Percentiles rank a stretch among this genome's conserved stretches.
phyloP scores from a whole-genome alignment of 2,888 invertebrate genomes.

The Caradrina clavipalpis region DNA sequence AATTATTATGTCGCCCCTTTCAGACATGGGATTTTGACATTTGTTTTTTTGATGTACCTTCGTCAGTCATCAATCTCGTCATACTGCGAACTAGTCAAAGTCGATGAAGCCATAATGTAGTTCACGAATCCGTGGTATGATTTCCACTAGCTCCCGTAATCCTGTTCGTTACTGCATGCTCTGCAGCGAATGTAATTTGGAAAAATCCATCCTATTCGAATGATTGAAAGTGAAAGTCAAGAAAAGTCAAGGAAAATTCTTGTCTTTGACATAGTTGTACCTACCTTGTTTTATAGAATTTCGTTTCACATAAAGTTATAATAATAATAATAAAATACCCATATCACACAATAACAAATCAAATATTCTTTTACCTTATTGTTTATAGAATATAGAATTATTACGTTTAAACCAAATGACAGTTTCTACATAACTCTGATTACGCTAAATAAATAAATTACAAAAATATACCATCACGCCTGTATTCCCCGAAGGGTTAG shows the following conservation, averaged over 20 bases:
- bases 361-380: too few relatives aligned
- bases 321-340: too few relatives aligned
- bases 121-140: conserved; percentile 6
- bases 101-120: conserved; percentile 28
- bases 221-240: background rate
- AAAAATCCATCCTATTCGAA: background rate
- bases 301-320: too few relatives aligned
- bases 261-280: background rate
- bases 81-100: conserved; percentile 9
- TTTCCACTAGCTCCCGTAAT: conserved; percentile 8
- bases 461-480: too few relatives aligned
- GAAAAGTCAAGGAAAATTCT: background rate
- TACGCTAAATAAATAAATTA: too few relatives aligned
- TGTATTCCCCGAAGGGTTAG: too few relatives aligned
- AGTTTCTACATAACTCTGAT: too few relatives aligned
- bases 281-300: too few relatives aligned
- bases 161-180: background rate
- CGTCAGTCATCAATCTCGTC: background rate
- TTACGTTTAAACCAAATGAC: too few relatives aligned
- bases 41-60: conserved; percentile 11
- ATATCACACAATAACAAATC: too few relatives aligned
- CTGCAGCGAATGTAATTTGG: background rate
- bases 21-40: too few relatives aligned
- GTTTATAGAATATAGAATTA: too few relatives aligned
- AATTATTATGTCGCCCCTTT: background rate